Percentiles rank a stretch among this genome's conserved stretches.
Conservation (phyloP, 2,888 invertebrate species). For the Gisinianus flammeolus region DNA sequence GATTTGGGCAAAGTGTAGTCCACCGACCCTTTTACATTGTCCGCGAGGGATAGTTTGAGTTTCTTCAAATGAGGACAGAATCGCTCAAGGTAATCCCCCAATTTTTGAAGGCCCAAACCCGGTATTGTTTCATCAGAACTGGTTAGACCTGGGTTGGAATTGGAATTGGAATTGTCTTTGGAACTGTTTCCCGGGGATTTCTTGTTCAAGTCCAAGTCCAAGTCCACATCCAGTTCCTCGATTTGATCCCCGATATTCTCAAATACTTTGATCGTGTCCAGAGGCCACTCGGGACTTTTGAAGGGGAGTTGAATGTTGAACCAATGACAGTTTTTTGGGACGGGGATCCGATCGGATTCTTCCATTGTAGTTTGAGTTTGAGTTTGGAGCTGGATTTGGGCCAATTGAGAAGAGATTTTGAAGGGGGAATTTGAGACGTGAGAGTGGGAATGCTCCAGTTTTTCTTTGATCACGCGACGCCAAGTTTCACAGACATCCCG, state of each 20-base stretch:
- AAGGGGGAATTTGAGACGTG: background rate
- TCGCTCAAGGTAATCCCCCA: slow-evolving; percentile 6
- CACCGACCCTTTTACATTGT: background rate
- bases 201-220: background rate
- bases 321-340: slow-evolving; percentile 10
- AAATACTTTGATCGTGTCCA: background rate
- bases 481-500: background rate
- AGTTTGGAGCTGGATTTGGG: background rate
- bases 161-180: background rate
- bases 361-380: too few relatives aligned
- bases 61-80: slow-evolving; percentile 21
- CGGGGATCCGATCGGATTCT: background rate
- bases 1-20: background rate
- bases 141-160: background rate
- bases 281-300: background rate
- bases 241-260: slow-evolving; percentile 3
- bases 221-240: slow-evolving; percentile 5
- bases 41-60: background rate
- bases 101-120: background rate
- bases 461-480: background rate
- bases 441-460: background rate
- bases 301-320: slow-evolving; percentile 20
- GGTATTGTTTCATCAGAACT: background rate
- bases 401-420: background rate
- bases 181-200: background rate